Base-by-base conservation (phyloP, 2,888 invertebrate species). In the Timema cristinae region DNA sequence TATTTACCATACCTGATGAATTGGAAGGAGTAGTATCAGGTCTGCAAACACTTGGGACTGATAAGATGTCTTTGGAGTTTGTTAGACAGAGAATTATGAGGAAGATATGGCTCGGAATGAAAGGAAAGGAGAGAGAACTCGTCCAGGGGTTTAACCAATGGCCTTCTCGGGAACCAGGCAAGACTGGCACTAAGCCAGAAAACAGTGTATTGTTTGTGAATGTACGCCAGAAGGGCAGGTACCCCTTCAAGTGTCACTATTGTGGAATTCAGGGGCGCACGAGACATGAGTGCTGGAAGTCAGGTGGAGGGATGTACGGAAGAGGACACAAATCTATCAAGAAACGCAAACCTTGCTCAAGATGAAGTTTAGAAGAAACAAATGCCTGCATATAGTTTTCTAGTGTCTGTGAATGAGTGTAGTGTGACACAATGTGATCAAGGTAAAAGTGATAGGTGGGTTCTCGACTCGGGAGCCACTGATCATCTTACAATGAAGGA, bases 1-100 rank as follows among this genome's bases (percentile, higher is more conserved):
- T 61, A 11, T 16, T 61, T 9, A 61, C 63, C 9, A 63, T 63
- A 16, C 63, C 63, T 63, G 63, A 16, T 8, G 63, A 63, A 16
- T 52, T 52, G 54, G 54, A 52, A 52, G 54, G 54, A n/a, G 2
- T 52, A 13, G 54, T 52, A n/a, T 52, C 54, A n/a, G 54, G 54
- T 13, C 54, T 52, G 10, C 8, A 63, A 15, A 63, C 63, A 16
- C 63, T 63, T 63, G 63, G 63, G 7, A 16, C 15, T 16, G 63
- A 32, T 63, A 63, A 63, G 7, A 47, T 63, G 13, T 63, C 32
- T 15, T 48, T 63, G 7, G 63, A 63, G 16, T 63, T 63, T 63
- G 63, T 63, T 15, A 16, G 32, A 16, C 63, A 63, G 16, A 63
- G 16, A 13, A 32, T 63, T 32, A 13, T 10, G 9, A 56, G 6